Percentiles rank a stretch among this genome's conserved stretches.
phyloP scores from a whole-genome alignment of 2,888 invertebrate genomes.

The Rhyacophila evoluta region DNA sequence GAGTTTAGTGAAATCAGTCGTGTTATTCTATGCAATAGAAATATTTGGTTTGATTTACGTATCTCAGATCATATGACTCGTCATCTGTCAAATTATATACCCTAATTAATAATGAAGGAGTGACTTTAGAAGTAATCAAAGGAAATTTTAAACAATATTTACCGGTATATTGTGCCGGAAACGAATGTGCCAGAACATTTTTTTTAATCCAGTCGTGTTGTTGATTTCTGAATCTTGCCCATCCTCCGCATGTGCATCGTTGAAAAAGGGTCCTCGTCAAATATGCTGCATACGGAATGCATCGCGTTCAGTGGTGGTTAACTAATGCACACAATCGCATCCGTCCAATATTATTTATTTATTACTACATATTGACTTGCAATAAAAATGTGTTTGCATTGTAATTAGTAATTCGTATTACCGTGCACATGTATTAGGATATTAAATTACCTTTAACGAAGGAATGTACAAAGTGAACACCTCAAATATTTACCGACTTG shows the following conservation, averaged over 20 bases:
- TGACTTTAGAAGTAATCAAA: neutral
- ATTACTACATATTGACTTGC: neutral
- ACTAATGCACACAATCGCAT: neutral
- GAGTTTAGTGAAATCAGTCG: neutral
- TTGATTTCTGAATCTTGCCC: neutral
- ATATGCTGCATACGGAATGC: constrained; percentile 62
- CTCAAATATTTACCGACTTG: neutral
- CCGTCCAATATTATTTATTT: constrained; percentile 16
- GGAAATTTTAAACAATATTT: neutral
- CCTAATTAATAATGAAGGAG: too few relatives aligned
- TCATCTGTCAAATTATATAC: neutral
- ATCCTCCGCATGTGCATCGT: neutral
- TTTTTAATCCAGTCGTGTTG: neutral
- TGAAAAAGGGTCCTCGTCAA: constrained; percentile 48
- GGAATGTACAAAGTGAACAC: neutral
- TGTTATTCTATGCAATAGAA: neutral
- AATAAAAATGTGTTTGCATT: neutral
- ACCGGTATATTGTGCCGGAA: neutral
- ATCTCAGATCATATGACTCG: neutral
- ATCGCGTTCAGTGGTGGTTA: constrained; percentile 57
- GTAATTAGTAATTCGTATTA: neutral
- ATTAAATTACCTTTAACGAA: neutral
- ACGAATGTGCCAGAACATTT: neutral
- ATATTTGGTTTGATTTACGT: neutral
- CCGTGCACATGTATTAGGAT: neutral